phyloP scores from a whole-genome alignment of 92 coral and sea anemone species.

The Anthopleura xanthogrammica region DNA sequence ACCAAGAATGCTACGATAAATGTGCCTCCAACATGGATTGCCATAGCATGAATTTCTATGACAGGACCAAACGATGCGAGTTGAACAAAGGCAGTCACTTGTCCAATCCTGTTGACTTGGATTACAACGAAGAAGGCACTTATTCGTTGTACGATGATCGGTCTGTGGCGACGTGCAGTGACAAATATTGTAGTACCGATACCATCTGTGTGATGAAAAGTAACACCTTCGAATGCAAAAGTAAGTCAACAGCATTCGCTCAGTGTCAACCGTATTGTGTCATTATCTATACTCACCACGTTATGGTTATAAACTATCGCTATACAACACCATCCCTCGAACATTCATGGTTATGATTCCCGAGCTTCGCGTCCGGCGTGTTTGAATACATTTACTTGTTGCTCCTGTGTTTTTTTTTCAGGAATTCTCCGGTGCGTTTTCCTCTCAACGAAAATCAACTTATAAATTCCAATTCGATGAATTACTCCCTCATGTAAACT shows the following conservation, averaged over 20 bases:
- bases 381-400: too few relatives aligned
- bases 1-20: neutral
- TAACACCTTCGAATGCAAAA: neutral
- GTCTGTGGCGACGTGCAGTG: neutral
- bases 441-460: too few relatives aligned
- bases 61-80: neutral
- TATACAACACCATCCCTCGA: too few relatives aligned
- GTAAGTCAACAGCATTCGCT: neutral
- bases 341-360: too few relatives aligned
- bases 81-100: neutral
- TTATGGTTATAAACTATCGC: too few relatives aligned
- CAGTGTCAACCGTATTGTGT: too few relatives aligned
- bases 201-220: neutral
- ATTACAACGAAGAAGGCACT: neutral
- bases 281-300: too few relatives aligned
- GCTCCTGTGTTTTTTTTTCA: too few relatives aligned
- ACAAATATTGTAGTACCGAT: neutral
- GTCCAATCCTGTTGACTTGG: constrained; percentile 4
- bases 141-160: neutral
- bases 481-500: too few relatives aligned
- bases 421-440: too few relatives aligned
- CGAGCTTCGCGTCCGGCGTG: too few relatives aligned
- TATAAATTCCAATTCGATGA: too few relatives aligned
- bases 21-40: neutral
- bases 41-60: constrained; percentile 4